Base-by-base conservation (phyloP, 2,113 vertebrate genomes). In the Mastomys coucha region DNA sequence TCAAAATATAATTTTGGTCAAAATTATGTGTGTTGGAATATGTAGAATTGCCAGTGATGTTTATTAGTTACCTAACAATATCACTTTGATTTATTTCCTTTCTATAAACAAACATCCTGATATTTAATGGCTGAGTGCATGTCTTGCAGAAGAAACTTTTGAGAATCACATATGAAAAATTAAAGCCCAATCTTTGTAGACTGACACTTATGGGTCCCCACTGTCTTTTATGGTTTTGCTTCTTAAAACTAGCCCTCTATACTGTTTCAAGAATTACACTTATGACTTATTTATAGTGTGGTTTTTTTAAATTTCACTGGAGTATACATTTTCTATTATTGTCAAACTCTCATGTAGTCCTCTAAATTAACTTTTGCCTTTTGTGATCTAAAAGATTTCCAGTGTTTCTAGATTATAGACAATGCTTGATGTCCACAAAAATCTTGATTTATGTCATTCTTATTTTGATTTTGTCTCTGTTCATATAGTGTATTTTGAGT, bases 251-350 rank as follows among this genome's bases (percentile, higher is more conserved):
- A 76, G 0, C 17, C 16, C 42, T 8, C 16, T 6, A 28, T 33
- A 56, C 1, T 53, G 53, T n/a, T 78, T 17, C 36, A 67, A 81
- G 19, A 36, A 53, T 88, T 39, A 60, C 7, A 73, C 6, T n/a
- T 26, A 1, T 0, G 2, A 58, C 0, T 33, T 76, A 6, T 4
- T 8, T 75, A 0, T n/a, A 8, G 39, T 91, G 39, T 22, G 24
- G 26, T n/a, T 2, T 24, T 33, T 20, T 88, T 73, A 85, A 78
- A 76, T 70, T 7, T 76, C 24, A 31, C 39, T 72, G 49, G 4
- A 76, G 49, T 86, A 77, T 53, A n/a, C 17, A n/a, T 70, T 31
- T 78, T 88, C 45, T 87, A 69, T 70, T 36, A 24, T 33, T 81
- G 33, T n/a, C 33, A 51, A 93, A 95, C 72, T 78, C 22, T 51